These are phyloP conservation scores for Phenganax marumi DNA, from an alignment of 92 coral and sea anemone genomes.

Conservation along the genomic window DNA sequence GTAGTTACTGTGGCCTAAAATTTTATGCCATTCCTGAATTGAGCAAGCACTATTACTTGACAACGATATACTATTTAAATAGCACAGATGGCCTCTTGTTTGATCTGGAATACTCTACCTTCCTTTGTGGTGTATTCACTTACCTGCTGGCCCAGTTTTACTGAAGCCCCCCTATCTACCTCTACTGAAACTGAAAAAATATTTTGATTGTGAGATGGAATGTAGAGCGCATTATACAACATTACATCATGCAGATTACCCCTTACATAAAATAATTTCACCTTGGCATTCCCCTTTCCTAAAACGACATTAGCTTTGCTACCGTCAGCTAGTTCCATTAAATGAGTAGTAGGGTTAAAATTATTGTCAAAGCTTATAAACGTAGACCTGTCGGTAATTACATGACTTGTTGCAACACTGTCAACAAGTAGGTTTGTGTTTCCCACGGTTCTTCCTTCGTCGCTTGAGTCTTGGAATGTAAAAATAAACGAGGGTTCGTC, in stretches of 20 bases:
- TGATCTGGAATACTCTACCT: slow-evolving; percentile 28
- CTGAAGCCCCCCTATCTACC: slow-evolving; percentile 14
- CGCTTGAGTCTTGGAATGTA: no score
- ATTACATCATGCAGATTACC: slow-evolving; percentile 31
- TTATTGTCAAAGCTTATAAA: slow-evolving; percentile 40
- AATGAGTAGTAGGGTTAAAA: slow-evolving; percentile 40
- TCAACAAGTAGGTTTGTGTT: no score
- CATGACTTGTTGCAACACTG: slow-evolving; percentile 46
- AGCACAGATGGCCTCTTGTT: slow-evolving; percentile 29
- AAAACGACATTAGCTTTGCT: slow-evolving; percentile 45
- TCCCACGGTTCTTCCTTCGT: no score
- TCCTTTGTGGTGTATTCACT: not conserved
- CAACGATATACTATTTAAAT: slow-evolving; percentile 13
- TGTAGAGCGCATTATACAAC: slow-evolving; percentile 41
- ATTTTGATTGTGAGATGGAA: no score
- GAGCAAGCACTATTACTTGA: slow-evolving; percentile 4
- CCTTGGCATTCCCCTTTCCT: no score
- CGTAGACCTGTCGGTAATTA: slow-evolving; percentile 26
- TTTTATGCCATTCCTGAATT: slow-evolving; percentile 11
- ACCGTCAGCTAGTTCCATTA: slow-evolving; percentile 46
- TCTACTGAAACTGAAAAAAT: no score
- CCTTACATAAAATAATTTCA: slow-evolving; percentile 18
- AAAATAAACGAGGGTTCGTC: not conserved
- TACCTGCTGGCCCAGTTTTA: not conserved
- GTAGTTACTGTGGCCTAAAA: slow-evolving; percentile 6